These are phyloP conservation scores for Eospalax fontanierii DNA, from an alignment of 2,797 vertebrate species.

Conservation along the genomic window DNA sequence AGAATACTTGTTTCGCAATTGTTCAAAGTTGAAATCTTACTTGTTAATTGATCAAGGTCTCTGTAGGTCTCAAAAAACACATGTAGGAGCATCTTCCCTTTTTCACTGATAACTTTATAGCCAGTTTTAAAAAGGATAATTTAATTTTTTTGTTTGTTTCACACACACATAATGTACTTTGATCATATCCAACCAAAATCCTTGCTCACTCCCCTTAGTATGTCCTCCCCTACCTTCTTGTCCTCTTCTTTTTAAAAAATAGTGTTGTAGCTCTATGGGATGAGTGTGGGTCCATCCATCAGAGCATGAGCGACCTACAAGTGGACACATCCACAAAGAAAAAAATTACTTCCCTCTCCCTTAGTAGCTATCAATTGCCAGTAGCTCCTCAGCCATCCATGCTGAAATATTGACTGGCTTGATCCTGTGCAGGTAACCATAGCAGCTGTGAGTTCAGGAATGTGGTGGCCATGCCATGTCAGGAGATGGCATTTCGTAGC, in stretches of 20 bases:
- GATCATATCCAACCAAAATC: too few species aligned
- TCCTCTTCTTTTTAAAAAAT: too few species aligned
- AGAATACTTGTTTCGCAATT: constrained; percentile 33
- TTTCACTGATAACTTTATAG: constrained; percentile 3
- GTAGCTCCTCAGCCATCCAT: neutral
- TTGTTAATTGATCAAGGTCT: constrained; percentile 10
- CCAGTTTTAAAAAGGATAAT: too few species aligned
- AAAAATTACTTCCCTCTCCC: neutral
- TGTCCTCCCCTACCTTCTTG: too few species aligned
- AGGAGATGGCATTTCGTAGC: neutral
- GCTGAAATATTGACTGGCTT: neutral
- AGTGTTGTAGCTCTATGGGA: too few species aligned
- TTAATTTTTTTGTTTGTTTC: too few species aligned
- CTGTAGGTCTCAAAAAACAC: neutral
- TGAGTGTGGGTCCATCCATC: too few species aligned
- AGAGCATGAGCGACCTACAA: too few species aligned
- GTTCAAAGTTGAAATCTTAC: constrained; percentile 26
- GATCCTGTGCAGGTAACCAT: neutral
- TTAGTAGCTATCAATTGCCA: neutral
- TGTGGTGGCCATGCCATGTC: neutral
- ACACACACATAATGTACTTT: too few species aligned
- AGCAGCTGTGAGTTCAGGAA: neutral
- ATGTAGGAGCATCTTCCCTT: neutral
- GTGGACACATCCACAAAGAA: neutral
- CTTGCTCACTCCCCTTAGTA: too few species aligned